Conservation (phyloP, 2,113 vertebrate genomes). For the Tricholaema leucomelas region DNA sequence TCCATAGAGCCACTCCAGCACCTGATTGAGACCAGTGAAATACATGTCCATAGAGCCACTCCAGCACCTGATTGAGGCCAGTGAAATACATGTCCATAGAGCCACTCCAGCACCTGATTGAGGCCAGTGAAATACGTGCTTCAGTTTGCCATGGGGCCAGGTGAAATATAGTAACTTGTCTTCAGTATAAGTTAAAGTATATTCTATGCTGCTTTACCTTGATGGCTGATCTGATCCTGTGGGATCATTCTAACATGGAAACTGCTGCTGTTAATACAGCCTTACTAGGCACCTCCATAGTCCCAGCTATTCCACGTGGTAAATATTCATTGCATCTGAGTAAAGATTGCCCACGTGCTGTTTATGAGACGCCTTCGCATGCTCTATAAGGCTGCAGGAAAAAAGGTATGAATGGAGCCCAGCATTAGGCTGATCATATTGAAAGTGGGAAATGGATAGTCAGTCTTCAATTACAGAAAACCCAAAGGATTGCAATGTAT, state of each 20-base stretch:
- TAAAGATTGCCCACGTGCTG: background rate
- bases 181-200: background rate
- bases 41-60: too few relatives aligned
- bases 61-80: too few relatives aligned
- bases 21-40: too few relatives aligned
- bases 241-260: background rate
- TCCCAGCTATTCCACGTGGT: background rate
- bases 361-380: background rate
- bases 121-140: too few relatives aligned
- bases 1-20: too few relatives aligned
- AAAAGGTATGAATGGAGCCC: background rate
- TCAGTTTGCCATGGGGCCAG: background rate
- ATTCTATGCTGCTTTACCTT: background rate
- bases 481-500: background rate
- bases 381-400: background rate
- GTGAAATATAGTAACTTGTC: background rate
- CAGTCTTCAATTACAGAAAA: background rate
- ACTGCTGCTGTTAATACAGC: background rate
- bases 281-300: background rate
- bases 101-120: too few relatives aligned
- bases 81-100: too few relatives aligned
- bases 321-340: background rate
- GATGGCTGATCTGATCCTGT: background rate
- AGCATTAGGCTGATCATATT: background rate
- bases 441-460: background rate